Conservation (phyloP, 2,888 invertebrate species). For the Phoronis australis region DNA sequence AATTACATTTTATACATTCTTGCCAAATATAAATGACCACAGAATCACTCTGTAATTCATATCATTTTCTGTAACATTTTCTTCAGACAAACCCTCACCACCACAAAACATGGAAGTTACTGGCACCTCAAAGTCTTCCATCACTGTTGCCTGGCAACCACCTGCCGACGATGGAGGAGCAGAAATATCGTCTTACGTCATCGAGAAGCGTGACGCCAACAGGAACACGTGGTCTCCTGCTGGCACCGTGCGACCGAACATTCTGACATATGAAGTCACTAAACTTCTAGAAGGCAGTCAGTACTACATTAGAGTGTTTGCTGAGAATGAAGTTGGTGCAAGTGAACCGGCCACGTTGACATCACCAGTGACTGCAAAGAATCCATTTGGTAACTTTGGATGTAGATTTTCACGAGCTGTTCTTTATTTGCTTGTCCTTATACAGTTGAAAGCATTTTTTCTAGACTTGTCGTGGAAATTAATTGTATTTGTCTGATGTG, state of each 20-base stretch:
- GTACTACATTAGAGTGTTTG: conserved; percentile 50
- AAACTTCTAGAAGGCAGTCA: conserved; percentile 41
- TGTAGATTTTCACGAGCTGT: too few relatives aligned
- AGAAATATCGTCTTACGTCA: conserved; percentile 88
- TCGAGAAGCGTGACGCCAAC: conserved; percentile 71
- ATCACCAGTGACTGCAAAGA: conserved; percentile 22
- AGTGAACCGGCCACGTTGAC: conserved; percentile 54
- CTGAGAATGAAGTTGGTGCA: conserved; percentile 40
- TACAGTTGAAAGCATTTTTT: too few relatives aligned
- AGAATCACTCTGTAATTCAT: too few relatives aligned
- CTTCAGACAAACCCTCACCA: conserved; percentile 46
- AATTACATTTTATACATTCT: too few relatives aligned
- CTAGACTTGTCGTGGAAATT: too few relatives aligned
- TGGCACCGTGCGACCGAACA: conserved; percentile 20
- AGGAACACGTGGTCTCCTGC: conserved; percentile 27
- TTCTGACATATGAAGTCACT: conserved; percentile 22
- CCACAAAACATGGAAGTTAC: conserved; percentile 38
- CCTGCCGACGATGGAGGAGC: conserved; percentile 96
- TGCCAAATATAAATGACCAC: too few relatives aligned
- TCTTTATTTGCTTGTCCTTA: too few relatives aligned
- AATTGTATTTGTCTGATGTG: too few relatives aligned
- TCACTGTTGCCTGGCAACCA: conserved; percentile 93
- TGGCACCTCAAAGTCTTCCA: conserved; percentile 56
- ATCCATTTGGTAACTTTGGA: conserved; percentile 31
- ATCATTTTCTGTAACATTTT: conserved; percentile 1